Evolutionary conservation across 2,888 invertebrate species (phyloP).

Genomic region (Melinopterus prodromus): DNA sequence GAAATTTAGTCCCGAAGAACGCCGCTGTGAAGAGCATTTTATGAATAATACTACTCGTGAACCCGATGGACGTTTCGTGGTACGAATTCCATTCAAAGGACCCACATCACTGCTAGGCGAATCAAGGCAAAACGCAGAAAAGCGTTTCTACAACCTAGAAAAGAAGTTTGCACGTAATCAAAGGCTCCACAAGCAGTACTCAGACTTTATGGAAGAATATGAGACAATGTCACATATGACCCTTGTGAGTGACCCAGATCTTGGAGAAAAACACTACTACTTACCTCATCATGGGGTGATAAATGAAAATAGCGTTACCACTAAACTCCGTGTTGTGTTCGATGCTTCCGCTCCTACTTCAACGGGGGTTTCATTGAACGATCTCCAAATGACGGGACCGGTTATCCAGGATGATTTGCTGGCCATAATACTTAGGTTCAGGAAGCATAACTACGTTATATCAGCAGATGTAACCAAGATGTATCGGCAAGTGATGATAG

Average conservation of each 20-base stretch:
- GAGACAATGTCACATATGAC: slow-evolving; percentile 44
- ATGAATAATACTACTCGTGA: slow-evolving; percentile 12
- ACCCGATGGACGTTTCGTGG: slow-evolving; percentile 30
- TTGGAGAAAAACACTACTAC: slow-evolving; percentile 38
- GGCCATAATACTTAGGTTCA: slow-evolving; percentile 46
- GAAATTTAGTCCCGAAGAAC: slow-evolving; percentile 20
- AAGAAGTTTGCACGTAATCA: slow-evolving; percentile 25
- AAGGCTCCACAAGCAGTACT: slow-evolving; percentile 23
- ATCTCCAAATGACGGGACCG: slow-evolving; percentile 47
- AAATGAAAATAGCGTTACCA: slow-evolving; percentile 43
- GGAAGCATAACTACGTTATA: slow-evolving; percentile 44
- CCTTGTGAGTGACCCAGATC: neutral
- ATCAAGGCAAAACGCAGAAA: slow-evolving; percentile 21
- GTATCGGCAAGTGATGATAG: slow-evolving; percentile 47
- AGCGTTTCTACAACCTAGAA: slow-evolving; percentile 31
- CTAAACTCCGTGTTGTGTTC: slow-evolving; percentile 51
- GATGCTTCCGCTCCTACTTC: slow-evolving; percentile 46
- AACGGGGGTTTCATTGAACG: slow-evolving; percentile 46
- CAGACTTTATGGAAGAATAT: slow-evolving; percentile 43
- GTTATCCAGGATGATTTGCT: slow-evolving; percentile 46
- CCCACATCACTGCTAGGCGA: slow-evolving; percentile 27
- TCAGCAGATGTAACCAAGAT: slow-evolving; percentile 49
- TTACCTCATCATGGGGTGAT: slow-evolving; percentile 49
- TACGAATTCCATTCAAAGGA: slow-evolving; percentile 32
- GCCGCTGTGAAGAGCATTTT: slow-evolving; percentile 36